Percentiles rank a stretch among this genome's conserved stretches.
phyloP scores from a whole-genome alignment of 2,797 vertebrate species.

The Melopsittacus undulatus region DNA sequence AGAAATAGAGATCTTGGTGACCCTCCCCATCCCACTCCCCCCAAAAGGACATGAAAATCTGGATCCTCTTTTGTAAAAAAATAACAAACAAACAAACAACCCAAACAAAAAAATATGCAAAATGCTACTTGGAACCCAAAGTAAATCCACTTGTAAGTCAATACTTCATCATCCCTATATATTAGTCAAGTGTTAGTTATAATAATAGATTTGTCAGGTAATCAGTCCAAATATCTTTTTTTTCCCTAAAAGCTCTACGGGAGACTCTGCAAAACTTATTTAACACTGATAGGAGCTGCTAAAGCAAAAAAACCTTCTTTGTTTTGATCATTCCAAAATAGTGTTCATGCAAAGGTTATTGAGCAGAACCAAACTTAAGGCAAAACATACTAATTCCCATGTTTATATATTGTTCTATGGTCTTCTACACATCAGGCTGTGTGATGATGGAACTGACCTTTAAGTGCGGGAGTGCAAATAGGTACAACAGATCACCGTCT shows the following conservation, averaged over 20 bases:
- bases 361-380: neutral
- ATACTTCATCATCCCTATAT: neutral
- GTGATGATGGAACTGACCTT: slow-evolving; percentile 40
- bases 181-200: neutral
- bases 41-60: neutral
- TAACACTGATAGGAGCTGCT: neutral
- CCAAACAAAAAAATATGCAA: neutral
- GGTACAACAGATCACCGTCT: neutral
- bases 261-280: neutral
- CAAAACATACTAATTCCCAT: neutral
- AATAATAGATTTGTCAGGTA: neutral
- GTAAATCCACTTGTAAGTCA: neutral
- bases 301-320: neutral
- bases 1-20: neutral
- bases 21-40: rapidly evolving
- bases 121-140: neutral
- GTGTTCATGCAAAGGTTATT: neutral
- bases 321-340: neutral
- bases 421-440: slow-evolving; percentile 8
- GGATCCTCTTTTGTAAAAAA: neutral
- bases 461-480: neutral
- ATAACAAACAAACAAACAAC: neutral
- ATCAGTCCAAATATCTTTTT: neutral
- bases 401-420: neutral
- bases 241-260: neutral